Base-by-base conservation (phyloP, 2,113 vertebrate species). In the Passerina amoena region DNA sequence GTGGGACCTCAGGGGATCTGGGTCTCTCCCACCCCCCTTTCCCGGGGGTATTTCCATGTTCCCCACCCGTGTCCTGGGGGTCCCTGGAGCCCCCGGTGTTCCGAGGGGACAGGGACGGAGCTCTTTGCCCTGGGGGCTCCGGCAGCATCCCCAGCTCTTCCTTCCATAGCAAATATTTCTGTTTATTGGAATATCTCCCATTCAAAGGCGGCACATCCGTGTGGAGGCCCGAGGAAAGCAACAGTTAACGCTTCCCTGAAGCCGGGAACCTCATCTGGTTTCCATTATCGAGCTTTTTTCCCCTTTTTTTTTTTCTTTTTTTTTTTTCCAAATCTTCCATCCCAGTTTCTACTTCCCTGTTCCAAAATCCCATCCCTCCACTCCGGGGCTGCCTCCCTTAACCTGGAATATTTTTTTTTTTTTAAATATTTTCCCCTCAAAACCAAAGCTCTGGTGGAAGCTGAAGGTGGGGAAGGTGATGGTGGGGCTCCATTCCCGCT, bases 221-320 rank as follows among this genome's bases (percentile, higher is more conserved):
- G 77, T 6, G 16, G 65, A 71, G 64, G 65, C 82, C 38, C 37
- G 1, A 75, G 92, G 53, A 89, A 78, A 88, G 82, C 88, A 87
- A 79, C 65, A 82, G 96, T 79, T 85, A 88, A 85, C 5, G 82
- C 79, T 92, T 45, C 70, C 86, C 75, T 6, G 12, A 4, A 73
- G 24, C 86, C 14, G 54, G 53, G 15, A 90, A 1, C 51, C 54
- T 84, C 96, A 95, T 96, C 96, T 97, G 95, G 76, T 96, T 96
- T 76, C n/a, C 69, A 86, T 97, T 96, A 96, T 9, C 76, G 7
- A 13, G 80, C 31, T 76, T 59, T 83, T 31, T 11, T 14, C 17
- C 24, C 17, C 2, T 37, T 30, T 38, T 40, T 51, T 15, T 48
- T 48, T 15, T 37, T 5, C 10, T 7, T 27, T 5, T 9, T 47